These are phyloP conservation scores for Apocrypta bakeri DNA, from an alignment of 1,140 invertebrate species.

Conservation along the genomic window DNA sequence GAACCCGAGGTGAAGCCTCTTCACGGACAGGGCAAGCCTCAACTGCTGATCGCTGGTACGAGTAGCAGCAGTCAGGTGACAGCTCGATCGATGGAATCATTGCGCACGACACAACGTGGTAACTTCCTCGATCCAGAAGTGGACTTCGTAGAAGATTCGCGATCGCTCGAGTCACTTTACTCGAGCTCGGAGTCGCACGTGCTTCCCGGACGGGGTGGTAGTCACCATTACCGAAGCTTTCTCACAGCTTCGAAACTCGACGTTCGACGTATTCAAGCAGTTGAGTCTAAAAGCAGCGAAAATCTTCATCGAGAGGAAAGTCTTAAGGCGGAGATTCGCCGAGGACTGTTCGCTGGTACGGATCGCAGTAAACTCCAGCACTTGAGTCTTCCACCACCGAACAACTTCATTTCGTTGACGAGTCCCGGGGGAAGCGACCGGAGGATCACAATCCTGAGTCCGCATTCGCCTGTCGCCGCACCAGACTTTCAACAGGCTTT, in stretches of 20 bases:
- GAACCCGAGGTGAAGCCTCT: constrained; percentile 70
- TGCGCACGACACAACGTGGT: constrained; percentile 58
- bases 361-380: constrained; percentile 79
- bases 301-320: constrained; percentile 76
- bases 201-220: constrained; percentile 64
- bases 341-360: constrained; percentile 80
- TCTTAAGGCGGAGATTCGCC: constrained; percentile 78
- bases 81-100: constrained; percentile 81
- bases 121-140: constrained; percentile 70
- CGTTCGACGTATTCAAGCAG: constrained; percentile 75
- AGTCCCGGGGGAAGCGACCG: constrained; percentile 76
- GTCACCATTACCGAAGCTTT: constrained; percentile 70
- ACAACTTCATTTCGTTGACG: constrained; percentile 74
- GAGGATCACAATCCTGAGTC: constrained; percentile 82
- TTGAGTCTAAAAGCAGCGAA: constrained; percentile 77
- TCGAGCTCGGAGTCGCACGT: constrained; percentile 73
- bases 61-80: constrained; percentile 75
- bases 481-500: constrained; percentile 78
- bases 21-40: constrained; percentile 69
- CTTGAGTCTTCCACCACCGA: constrained; percentile 80
- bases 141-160: constrained; percentile 67
- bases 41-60: constrained; percentile 75
- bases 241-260: constrained; percentile 80
- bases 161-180: constrained; percentile 66
- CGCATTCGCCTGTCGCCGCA: constrained; percentile 80